These are phyloP conservation scores for Isichthys henryi DNA, from an alignment of 2,113 vertebrate species.

Conservation along the genomic window DNA sequence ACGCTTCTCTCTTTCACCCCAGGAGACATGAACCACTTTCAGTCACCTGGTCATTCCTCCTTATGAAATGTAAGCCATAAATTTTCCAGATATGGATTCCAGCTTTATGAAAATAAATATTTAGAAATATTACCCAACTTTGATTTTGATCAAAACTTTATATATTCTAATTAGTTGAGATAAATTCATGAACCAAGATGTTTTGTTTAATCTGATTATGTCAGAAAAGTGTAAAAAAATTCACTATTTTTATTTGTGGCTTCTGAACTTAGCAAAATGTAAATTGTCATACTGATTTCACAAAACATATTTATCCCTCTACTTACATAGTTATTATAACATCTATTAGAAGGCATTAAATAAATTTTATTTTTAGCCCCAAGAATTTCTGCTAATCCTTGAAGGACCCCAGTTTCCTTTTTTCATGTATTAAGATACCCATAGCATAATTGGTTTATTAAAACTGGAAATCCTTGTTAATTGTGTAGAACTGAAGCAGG, in stretches of 20 bases:
- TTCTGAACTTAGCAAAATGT: not conserved
- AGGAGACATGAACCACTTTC: conserved; percentile 43
- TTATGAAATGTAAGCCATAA: conserved; percentile 24
- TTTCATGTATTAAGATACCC: not conserved
- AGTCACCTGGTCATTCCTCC: conserved; percentile 53
- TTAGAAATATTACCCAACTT: not conserved
- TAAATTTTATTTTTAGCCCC: not conserved
- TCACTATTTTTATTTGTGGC: not conserved
- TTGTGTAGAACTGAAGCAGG: not conserved
- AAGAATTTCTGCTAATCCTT: not conserved
- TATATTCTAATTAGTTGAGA: not conserved
- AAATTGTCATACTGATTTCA: not conserved
- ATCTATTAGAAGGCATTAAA: not conserved
- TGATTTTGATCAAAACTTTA: not conserved
- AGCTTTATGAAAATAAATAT: conserved; percentile 5
- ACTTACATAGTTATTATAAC: not conserved
- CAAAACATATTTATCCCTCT: not conserved
- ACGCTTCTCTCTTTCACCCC: not conserved
- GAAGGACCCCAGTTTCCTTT: not conserved
- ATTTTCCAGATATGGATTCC: not conserved
- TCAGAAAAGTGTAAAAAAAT: not conserved
- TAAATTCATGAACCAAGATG: not conserved
- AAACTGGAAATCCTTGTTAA: not conserved
- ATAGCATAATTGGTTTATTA: not conserved
- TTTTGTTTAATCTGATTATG: not conserved